phyloP scores from a whole-genome alignment of 2,113 vertebrate species.

The Patagioenas fasciata region DNA sequence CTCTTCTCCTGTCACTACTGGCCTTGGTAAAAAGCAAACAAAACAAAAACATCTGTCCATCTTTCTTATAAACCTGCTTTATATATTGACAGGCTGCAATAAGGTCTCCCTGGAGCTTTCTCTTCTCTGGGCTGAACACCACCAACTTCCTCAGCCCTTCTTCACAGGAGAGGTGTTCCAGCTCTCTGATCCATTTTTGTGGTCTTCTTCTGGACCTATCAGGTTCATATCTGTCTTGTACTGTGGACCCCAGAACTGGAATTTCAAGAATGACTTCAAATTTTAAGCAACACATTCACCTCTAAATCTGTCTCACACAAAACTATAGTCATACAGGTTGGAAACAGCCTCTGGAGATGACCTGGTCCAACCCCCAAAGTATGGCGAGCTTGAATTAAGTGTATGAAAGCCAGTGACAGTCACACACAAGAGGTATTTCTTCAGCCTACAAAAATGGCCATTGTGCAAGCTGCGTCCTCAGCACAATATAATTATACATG shows the following conservation, averaged over 20 bases:
- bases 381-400: background rate
- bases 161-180: background rate
- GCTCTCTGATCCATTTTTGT: background rate
- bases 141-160: background rate
- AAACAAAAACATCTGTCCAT: background rate
- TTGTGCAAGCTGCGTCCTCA: background rate
- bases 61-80: background rate
- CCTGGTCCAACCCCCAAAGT: background rate
- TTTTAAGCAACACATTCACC: background rate
- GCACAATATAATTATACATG: background rate
- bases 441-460: background rate
- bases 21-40: background rate
- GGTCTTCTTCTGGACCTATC: background rate
- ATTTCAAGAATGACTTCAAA: background rate
- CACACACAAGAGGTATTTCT: background rate
- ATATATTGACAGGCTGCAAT: background rate
- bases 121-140: background rate
- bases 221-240: background rate
- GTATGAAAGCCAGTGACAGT: background rate
- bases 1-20: background rate
- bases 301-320: background rate
- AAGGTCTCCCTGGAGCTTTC: background rate
- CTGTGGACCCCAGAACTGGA: background rate
- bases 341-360: background rate
- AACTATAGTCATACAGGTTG: background rate